Base-by-base conservation (phyloP, 1,140 invertebrate genomes). In the Anastrepha ludens region DNA sequence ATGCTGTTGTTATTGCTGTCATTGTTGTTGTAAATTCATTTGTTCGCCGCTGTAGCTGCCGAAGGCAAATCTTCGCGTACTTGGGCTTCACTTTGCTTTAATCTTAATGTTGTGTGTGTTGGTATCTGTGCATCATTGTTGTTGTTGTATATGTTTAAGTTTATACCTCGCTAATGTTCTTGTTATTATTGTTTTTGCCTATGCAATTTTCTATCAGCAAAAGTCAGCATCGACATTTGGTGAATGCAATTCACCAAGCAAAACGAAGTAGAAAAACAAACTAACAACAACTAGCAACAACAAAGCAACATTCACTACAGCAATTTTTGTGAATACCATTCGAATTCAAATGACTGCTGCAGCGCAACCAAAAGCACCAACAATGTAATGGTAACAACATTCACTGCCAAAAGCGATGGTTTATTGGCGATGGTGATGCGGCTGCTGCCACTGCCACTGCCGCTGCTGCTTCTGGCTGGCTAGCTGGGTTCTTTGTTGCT, bases 391-490 rank as follows among this genome's bases (percentile, higher is more conserved):
- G n/a, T 29, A 39, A 55, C 74, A 81, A 81, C 74, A 81, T 50
- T 81, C 74, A 81, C 74, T 81, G 74, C 47, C 74, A 55, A 81
- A 81, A 58, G 50, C 74, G n/a, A 55, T 81, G 74, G 47, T 81
- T 81, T 81, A 81, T 81, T 81, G n/a, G 15, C 55, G 47, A 55
- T 9, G 74, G 2, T 58, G 44, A 9, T 55, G 44, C 17, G 20
- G 74, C 9, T 13, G 20, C 2, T 70, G 11, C 9, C 4, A 3
- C 44, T 70, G 7, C 2, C 20, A 17, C 11, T 81, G 47, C 41
- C n/a, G 5, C 44, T 81, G 3, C 2, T 74, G 39, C 15, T n/a
- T 17, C 6, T 29, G 2, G 0, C 15, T 81, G 47, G 0, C 17
- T 9, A 9, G 8, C n/a, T 29, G 29, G 29, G 29, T 81, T 13